Conservation (phyloP, 1,140 invertebrate species). For the Agraylea sexmaculata region DNA sequence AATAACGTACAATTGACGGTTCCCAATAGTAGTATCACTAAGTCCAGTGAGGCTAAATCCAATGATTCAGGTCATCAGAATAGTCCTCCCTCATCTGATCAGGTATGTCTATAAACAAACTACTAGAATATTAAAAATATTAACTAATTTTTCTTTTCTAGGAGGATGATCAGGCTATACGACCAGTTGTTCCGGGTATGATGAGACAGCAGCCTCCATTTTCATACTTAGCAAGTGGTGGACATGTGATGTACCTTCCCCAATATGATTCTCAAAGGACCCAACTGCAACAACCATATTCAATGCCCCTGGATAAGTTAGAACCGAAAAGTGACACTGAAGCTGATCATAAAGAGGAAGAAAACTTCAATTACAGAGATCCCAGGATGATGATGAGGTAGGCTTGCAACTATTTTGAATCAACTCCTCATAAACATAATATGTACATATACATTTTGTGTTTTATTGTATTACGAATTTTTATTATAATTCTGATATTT, state of each 20-base stretch:
- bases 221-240: slow-evolving; percentile 40
- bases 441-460: too few species aligned
- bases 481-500: too few species aligned
- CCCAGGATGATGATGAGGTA: too few species aligned
- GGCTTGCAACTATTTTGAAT: too few species aligned
- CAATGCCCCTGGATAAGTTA: slow-evolving; percentile 8
- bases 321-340: not conserved
- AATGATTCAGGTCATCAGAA: slow-evolving; percentile 32
- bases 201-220: slow-evolving; percentile 31
- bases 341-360: not conserved
- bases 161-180: slow-evolving; percentile 24
- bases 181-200: slow-evolving; percentile 26
- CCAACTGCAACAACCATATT: slow-evolving; percentile 21
- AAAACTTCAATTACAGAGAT: not conserved
- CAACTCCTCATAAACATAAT: too few species aligned
- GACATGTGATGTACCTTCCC: slow-evolving; percentile 70
- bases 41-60: slow-evolving; percentile 26
- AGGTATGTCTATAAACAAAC: too few species aligned
- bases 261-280: slow-evolving; percentile 38
- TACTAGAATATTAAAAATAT: slow-evolving; percentile 4
- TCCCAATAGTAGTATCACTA: slow-evolving; percentile 28
- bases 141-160: slow-evolving; percentile 13
- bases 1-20: slow-evolving; percentile 37
- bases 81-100: slow-evolving; percentile 26
- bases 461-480: too few species aligned